Conservation (phyloP, 2,888 invertebrate species). For the Dione juno region DNA sequence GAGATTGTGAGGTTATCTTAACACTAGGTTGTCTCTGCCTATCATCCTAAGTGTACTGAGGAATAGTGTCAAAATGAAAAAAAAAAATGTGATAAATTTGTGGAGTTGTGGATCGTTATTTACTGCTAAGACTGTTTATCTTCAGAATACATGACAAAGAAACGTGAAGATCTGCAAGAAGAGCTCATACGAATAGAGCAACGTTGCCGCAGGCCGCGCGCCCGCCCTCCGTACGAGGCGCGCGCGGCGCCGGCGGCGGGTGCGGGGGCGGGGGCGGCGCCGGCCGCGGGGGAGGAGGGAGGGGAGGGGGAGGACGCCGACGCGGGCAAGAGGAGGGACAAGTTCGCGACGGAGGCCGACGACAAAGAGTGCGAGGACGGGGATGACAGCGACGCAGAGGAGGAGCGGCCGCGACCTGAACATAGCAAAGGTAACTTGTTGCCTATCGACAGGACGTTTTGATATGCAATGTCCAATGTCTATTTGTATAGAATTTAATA, state of each 20-base stretch:
- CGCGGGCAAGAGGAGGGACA: conserved; percentile 59
- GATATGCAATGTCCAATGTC: too few relatives aligned
- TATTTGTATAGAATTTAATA: too few relatives aligned
- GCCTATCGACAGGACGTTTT: not conserved
- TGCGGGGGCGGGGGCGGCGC: not conserved
- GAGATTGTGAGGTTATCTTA: not conserved
- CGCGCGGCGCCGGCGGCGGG: not conserved
- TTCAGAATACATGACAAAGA: conserved; percentile 85
- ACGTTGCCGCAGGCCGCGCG: conserved; percentile 61
- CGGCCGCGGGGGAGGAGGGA: not conserved
- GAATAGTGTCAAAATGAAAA: too few relatives aligned
- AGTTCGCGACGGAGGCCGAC: conserved; percentile 74
- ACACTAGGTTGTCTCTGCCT: too few relatives aligned
- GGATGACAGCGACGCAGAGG: conserved; percentile 61
- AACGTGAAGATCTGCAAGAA: conserved; percentile 85
- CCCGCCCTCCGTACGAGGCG: not conserved
- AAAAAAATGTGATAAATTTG: too few relatives aligned
- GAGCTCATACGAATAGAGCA: conserved; percentile 86
- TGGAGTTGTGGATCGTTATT: too few relatives aligned
- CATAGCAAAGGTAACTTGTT: conserved; percentile 42
- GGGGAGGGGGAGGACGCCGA: not conserved
- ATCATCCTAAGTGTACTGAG: not conserved
- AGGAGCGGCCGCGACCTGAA: conserved; percentile 23
- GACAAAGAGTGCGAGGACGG: conserved; percentile 66
- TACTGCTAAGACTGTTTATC: not conserved